Evolutionary conservation across 2,888 invertebrate genomes (phyloP).

Genomic region (Choristoneura rosaceana): DNA sequence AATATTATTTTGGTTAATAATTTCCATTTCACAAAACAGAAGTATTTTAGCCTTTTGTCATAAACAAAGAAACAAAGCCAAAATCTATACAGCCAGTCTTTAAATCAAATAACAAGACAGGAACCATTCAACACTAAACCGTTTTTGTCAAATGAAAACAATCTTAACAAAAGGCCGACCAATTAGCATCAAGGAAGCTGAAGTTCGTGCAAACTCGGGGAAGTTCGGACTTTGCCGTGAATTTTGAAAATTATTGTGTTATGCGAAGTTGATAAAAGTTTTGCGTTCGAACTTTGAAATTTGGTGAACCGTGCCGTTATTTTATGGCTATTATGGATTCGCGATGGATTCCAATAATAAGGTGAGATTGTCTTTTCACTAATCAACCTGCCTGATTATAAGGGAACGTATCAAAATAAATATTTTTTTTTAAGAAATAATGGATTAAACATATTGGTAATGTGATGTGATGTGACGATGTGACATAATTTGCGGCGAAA

Average conservation of each 20-base stretch:
- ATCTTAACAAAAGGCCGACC: conserved; percentile 3
- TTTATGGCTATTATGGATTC: conserved; percentile 24
- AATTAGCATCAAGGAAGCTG: conserved; percentile 14
- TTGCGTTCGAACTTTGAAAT: not conserved
- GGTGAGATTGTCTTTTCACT: conserved; percentile 10
- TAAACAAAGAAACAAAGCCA: conserved; percentile 1
- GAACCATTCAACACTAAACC: not conserved
- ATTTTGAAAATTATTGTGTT: conserved; percentile 14
- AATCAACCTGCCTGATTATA: not conserved
- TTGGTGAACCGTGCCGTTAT: not conserved
- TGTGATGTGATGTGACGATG: too few species aligned
- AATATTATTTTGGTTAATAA: too few species aligned
- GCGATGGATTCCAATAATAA: conserved; percentile 19
- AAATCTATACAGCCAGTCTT: not conserved
- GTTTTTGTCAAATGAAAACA: conserved; percentile 11
- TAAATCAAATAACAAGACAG: conserved; percentile 3
- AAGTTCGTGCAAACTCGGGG: conserved; percentile 3
- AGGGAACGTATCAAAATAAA: too few species aligned
- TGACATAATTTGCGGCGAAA: too few species aligned
- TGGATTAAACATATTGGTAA: too few species aligned
- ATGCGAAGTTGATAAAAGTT: not conserved
- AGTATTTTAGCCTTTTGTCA: not conserved
- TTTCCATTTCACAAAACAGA: too few species aligned
- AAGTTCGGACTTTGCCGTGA: conserved; percentile 2
- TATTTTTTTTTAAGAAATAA: too few species aligned